phyloP scores from a whole-genome alignment of 64 coral and sea anemone species.

The Montipora efflorescens region DNA sequence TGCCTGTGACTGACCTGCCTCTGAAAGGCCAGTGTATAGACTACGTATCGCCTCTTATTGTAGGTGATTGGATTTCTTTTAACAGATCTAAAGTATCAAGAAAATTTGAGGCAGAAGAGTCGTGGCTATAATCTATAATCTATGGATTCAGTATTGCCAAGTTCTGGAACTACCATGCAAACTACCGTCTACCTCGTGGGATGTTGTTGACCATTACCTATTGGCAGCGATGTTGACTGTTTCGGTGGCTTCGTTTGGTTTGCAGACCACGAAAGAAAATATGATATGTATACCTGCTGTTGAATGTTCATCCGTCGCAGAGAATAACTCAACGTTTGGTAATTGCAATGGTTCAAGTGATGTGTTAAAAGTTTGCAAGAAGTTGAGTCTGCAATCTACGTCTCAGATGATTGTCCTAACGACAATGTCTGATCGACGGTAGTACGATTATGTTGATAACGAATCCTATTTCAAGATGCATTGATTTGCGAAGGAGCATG shows the following conservation, averaged over 20 bases:
- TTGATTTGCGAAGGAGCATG: neutral
- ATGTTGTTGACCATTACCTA: constrained; percentile 20
- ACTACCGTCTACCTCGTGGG: constrained; percentile 29
- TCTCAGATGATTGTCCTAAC: neutral
- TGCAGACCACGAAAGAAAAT: constrained; percentile 31
- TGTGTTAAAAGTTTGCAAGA: neutral
- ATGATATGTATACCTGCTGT: constrained; percentile 53
- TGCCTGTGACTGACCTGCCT: no score
- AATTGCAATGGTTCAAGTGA: neutral
- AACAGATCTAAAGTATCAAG: no score
- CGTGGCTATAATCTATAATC: no score
- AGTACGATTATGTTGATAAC: constrained; percentile 25
- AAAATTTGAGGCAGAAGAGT: no score
- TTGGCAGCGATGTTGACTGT: constrained; percentile 2
- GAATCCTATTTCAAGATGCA: constrained; percentile 8
- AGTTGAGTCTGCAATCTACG: no score
- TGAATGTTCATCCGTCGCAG: neutral
- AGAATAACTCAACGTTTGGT: neutral
- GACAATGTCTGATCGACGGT: constrained; percentile 2
- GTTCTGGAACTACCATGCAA: neutral
- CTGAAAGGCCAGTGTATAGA: no score
- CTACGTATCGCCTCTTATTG: no score
- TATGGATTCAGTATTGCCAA: neutral
- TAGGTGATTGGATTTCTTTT: no score
- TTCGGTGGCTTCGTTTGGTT: neutral